These are phyloP conservation scores for Podarcis siculus DNA, from an alignment of 2,797 vertebrate species.

Conservation along the genomic window DNA sequence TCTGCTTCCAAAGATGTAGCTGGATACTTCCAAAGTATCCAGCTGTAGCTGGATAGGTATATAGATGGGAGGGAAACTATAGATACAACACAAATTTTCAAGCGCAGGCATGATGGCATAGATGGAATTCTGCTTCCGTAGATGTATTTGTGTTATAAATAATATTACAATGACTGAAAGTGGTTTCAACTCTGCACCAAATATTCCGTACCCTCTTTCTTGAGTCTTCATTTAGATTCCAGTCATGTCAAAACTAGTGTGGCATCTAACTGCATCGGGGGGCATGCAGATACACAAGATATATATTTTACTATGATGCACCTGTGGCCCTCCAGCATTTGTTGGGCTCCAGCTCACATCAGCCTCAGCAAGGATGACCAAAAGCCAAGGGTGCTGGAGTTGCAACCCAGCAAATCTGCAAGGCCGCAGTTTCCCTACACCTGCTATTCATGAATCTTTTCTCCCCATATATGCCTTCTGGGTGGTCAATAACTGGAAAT, in stretches of 20 bases:
- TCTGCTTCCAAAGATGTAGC: neutral
- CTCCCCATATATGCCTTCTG: neutral
- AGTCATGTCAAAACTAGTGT: neutral
- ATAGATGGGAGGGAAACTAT: neutral
- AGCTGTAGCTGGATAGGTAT: too few relatives aligned
- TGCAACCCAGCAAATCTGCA: neutral
- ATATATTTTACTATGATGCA: neutral
- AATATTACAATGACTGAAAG: neutral
- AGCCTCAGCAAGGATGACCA: neutral
- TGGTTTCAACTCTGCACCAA: neutral
- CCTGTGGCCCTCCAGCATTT: neutral
- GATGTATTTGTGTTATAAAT: neutral
- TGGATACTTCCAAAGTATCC: too few relatives aligned
- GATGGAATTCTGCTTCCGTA: neutral
- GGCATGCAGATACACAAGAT: neutral
- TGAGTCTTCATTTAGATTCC: neutral
- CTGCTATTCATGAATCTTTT: neutral
- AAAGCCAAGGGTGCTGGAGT: neutral
- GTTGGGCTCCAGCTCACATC: neutral
- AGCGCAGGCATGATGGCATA: neutral
- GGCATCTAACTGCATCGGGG: neutral
- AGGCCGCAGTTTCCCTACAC: neutral
- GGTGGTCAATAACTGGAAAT: neutral
- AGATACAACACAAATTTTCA: neutral
- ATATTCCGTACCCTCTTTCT: neutral